These are phyloP conservation scores for Enteromius paludinosus DNA, from an alignment of 2,797 vertebrate genomes.

Conservation along the genomic window DNA sequence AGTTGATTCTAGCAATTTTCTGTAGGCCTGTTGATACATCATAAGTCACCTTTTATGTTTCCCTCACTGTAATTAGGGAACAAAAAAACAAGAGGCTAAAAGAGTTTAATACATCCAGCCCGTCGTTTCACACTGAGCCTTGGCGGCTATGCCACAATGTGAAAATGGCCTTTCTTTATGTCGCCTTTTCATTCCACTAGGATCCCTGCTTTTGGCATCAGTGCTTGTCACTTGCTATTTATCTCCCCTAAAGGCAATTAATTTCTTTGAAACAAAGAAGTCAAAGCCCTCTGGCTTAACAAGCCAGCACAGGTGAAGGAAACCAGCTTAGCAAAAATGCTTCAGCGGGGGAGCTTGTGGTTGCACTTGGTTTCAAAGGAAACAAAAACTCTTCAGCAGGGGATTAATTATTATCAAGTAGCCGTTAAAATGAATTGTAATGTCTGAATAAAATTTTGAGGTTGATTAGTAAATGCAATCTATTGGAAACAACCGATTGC, in stretches of 20 bases:
- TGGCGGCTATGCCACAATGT: constrained; percentile 12
- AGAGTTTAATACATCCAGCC: constrained; percentile 49
- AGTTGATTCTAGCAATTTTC: constrained; percentile 33
- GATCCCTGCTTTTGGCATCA: constrained; percentile 41
- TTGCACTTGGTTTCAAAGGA: constrained; percentile 47
- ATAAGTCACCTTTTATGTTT: constrained; percentile 30
- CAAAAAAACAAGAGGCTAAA: constrained; percentile 21
- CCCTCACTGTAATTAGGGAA: constrained; percentile 12
- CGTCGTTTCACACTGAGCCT: constrained; percentile 19
- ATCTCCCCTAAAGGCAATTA: constrained; percentile 53
- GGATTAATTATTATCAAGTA: constrained; percentile 51
- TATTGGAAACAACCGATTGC: constrained; percentile 53
- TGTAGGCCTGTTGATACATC: constrained; percentile 34
- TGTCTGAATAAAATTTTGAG: constrained; percentile 54
- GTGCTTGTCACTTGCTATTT: constrained; percentile 42
- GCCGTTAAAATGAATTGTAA: constrained; percentile 44
- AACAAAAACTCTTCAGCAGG: constrained; percentile 45
- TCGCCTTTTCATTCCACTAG: constrained; percentile 17
- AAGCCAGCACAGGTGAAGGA: constrained; percentile 41
- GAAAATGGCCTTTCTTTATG: constrained; percentile 37
- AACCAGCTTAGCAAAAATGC: constrained; percentile 26
- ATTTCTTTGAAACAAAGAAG: constrained; percentile 54
- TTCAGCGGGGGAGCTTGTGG: constrained; percentile 22
- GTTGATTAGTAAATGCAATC: constrained; percentile 61
- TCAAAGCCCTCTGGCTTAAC: constrained; percentile 43